phyloP scores from a whole-genome alignment of 2,797 vertebrate genomes.

The Lepidocolaptes lacrymiger region DNA sequence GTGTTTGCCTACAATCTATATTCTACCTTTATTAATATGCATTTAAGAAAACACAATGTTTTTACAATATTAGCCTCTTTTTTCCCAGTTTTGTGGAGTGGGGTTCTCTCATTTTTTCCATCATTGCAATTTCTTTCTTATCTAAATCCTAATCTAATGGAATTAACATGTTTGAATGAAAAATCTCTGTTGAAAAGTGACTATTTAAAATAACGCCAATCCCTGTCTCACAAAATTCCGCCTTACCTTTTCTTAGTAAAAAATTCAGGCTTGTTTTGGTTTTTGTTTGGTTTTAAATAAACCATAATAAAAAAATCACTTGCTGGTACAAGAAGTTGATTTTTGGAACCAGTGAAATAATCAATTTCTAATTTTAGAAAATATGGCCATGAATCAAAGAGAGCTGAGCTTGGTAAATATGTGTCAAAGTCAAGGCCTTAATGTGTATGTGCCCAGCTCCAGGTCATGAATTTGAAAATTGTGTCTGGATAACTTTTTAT shows the following conservation, averaged over 20 bases:
- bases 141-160: neutral
- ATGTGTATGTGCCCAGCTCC: neutral
- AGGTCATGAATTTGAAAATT: neutral
- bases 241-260: neutral
- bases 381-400: neutral
- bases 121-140: neutral
- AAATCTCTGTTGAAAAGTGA: neutral
- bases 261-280: neutral
- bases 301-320: neutral
- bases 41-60: neutral
- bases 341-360: slow-evolving; percentile 2
- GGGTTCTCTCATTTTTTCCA: neutral
- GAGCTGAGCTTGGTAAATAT: neutral
- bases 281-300: neutral
- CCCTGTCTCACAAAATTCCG: neutral
- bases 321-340: neutral
- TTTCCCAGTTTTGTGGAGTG: neutral
- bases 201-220: neutral
- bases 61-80: neutral
- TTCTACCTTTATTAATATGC: neutral
- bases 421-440: neutral
- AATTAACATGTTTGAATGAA: neutral
- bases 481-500: neutral
- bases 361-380: neutral
- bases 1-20: neutral